A percentile compares a stretch with the other conserved stretches of the same genome.
Conservation (phyloP, 1,140 invertebrate species). For the Sweltsa coloradensis region DNA sequence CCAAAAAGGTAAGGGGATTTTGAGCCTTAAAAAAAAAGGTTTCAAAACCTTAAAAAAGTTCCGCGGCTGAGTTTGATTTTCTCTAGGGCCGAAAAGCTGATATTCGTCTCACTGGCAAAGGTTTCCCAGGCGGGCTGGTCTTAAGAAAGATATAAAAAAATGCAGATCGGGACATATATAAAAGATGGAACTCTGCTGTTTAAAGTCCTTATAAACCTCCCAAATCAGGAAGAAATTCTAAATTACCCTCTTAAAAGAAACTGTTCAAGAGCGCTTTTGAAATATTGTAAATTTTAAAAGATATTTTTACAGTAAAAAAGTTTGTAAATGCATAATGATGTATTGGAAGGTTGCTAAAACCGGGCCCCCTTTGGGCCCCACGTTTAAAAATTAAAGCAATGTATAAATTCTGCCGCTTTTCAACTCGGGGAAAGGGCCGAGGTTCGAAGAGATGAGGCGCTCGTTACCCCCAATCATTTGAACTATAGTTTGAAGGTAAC, state of each 20-base stretch:
- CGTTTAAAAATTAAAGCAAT: slow-evolving; percentile 48
- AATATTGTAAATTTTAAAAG: slow-evolving; percentile 34
- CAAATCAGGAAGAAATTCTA: slow-evolving; percentile 34
- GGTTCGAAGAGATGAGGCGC: slow-evolving; percentile 50
- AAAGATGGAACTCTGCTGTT: slow-evolving; percentile 40
- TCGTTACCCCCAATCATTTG: slow-evolving; percentile 54
- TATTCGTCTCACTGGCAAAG: slow-evolving; percentile 64
- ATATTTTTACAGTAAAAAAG: slow-evolving; percentile 35
- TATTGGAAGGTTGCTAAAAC: slow-evolving; percentile 28
- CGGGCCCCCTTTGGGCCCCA: slow-evolving; percentile 1
- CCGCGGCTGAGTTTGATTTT: slow-evolving; percentile 78
- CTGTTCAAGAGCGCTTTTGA: slow-evolving; percentile 42
- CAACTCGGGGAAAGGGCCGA: slow-evolving; percentile 55
- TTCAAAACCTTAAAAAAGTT: too few species aligned
- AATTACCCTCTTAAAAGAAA: slow-evolving; percentile 28
- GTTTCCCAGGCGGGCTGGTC: slow-evolving; percentile 54
- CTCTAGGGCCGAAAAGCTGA: slow-evolving; percentile 84
- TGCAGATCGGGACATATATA: slow-evolving; percentile 35
- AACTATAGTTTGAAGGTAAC: slow-evolving; percentile 50
- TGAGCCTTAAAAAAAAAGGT: too few species aligned
- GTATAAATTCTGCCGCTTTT: slow-evolving; percentile 43
- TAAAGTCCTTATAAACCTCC: slow-evolving; percentile 31
- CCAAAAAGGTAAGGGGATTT: too few species aligned
- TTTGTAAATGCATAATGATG: slow-evolving; percentile 34
- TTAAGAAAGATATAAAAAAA: slow-evolving; percentile 40